Percentiles rank a stretch among this genome's conserved stretches.
Evolutionary conservation across 1,140 invertebrate species (phyloP).

Genomic region (Bathynomus jamesi): DNA sequence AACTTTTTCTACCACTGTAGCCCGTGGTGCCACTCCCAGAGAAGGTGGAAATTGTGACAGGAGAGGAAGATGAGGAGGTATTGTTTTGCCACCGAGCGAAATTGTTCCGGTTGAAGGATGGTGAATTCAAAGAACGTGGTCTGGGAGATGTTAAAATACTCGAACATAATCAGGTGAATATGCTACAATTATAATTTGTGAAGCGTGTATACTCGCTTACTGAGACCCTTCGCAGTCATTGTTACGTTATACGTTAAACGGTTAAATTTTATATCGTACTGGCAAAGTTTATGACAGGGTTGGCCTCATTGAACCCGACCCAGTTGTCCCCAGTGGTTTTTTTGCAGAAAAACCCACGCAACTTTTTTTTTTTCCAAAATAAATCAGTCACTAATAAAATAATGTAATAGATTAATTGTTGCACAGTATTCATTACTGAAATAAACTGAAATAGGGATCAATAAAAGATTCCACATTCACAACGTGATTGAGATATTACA

Average conservation of each 20-base stretch:
- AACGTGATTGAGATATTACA: no score
- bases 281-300: no score
- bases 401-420: no score
- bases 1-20: conserved; percentile 48
- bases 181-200: neutral
- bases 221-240: neutral
- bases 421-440: no score
- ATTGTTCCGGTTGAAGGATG: conserved; percentile 62
- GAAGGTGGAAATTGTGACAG: conserved; percentile 70
- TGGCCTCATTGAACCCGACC: no score
- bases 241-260: neutral
- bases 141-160: conserved; percentile 76
- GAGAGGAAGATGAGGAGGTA: conserved; percentile 66
- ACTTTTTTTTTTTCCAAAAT: no score
- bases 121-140: conserved; percentile 88
- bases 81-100: conserved; percentile 63
- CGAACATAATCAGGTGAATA: conserved; percentile 47
- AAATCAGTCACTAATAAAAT: no score
- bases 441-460: no score
- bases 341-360: no score
- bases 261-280: neutral
- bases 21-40: conserved; percentile 75
- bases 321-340: no score
- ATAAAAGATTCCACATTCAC: no score
- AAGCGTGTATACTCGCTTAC: neutral